phyloP scores from a whole-genome alignment of 1,140 invertebrate genomes.

The Lepidurus apus region DNA sequence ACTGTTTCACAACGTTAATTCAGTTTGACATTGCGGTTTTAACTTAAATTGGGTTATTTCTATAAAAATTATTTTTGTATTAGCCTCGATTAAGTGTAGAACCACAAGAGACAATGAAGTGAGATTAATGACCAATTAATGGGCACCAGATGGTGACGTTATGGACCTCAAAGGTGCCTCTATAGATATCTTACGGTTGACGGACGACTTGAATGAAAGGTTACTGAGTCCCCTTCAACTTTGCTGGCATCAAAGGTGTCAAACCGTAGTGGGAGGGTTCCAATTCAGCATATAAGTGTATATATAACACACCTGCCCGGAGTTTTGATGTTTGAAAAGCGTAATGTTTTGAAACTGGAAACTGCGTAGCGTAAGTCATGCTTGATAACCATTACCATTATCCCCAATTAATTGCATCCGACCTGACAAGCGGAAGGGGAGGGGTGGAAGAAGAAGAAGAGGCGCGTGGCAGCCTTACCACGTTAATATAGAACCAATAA shows the following conservation, averaged over 20 bases:
- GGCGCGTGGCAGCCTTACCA: slow-evolving; percentile 11
- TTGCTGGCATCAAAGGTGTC: slow-evolving; percentile 6
- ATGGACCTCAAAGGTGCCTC: background rate
- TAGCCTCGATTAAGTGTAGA: background rate
- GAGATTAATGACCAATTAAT: background rate
- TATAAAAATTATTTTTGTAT: background rate
- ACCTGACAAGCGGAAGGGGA: background rate
- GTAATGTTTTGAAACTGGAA: slow-evolving; percentile 19
- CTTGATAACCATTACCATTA: slow-evolving; percentile 14
- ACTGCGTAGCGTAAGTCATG: slow-evolving; percentile 2
- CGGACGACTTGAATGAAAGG: background rate
- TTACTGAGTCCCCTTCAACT: background rate
- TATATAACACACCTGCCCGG: background rate
- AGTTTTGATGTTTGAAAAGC: background rate
- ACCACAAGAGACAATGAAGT: background rate
- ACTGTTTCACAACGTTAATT: too few species aligned
- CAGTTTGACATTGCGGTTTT: too few species aligned
- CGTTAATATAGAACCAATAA: slow-evolving; percentile 6
- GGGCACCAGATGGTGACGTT: background rate
- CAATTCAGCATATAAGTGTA: slow-evolving; percentile 1
- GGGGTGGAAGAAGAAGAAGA: background rate
- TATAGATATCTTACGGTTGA: slow-evolving; percentile 1
- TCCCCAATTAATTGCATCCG: slow-evolving; percentile 21
- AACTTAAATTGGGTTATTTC: background rate
- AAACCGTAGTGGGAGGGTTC: slow-evolving; percentile 17